Evolutionary conservation across 2,888 invertebrate species (phyloP), one percentile per base, ranked within the genome.

Genomic region (Epirrhoe tristata): DNA sequence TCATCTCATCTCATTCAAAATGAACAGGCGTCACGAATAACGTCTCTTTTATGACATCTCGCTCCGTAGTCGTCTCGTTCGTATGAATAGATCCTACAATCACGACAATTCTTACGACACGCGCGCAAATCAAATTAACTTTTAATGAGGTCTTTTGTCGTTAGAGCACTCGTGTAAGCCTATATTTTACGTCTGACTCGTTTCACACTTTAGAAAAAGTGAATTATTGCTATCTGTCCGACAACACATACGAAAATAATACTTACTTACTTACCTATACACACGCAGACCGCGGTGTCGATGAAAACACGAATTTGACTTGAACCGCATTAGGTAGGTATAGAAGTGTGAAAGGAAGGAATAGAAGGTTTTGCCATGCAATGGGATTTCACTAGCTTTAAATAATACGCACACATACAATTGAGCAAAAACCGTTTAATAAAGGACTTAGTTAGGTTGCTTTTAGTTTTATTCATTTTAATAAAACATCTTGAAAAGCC

Each of bases 111-210:
- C 68, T 52, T 64, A 64, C 64, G 55, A 64, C 67, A 68, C 64
- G 69, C 69, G 66, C 63, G 55, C 62, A 66, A 74, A 74, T 72
- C 72, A 67, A 72, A 72, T 74, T 67, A 72, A 64, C 66, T 62
- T 66, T 67, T 74, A 74, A 74, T 74, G 72, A 74, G 72, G 61
- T 74, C 70, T 71, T 72, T 72, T 67, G 65, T 67, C 72, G 64
- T 24, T 58, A 46, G 51, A 54, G 61, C 50, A 61, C 68, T 64
- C 57, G 53, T 64, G 61, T 61, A 31, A 55, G 58, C 58, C 52
- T 60, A 61, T 64, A 50, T 62, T 61, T 64, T 34, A 58, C 54
- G 64, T 43, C 50, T 62, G 64, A 52, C 68, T 54, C 34, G 36
- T 61, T 68, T 58, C 12, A 61, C 14, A 50, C 54, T 61, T 54